Conservation (phyloP, 1,140 invertebrate genomes). For the Harpegnathos saltator region DNA sequence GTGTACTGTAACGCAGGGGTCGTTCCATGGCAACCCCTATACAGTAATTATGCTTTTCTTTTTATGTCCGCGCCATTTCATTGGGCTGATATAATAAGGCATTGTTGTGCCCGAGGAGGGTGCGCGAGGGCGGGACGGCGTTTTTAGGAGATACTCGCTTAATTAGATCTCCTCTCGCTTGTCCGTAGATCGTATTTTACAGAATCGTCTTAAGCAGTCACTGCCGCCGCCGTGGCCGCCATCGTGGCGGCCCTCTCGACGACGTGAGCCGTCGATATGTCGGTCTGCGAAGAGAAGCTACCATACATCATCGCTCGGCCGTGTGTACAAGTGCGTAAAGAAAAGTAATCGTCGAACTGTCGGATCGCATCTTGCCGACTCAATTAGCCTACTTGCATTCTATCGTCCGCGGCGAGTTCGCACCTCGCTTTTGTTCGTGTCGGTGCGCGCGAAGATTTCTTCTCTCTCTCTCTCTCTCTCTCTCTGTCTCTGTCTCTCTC, state of each 20-base stretch:
- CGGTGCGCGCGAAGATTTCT: background rate
- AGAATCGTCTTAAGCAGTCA: conserved; percentile 67
- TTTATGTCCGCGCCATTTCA: conserved; percentile 84
- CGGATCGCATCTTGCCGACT: background rate
- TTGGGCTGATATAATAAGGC: conserved; percentile 81
- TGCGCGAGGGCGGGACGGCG: conserved; percentile 47
- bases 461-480: no score
- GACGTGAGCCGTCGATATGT: conserved; percentile 43
- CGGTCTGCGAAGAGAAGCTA: background rate
- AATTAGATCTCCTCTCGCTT: conserved; percentile 72
- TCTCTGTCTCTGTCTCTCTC: no score
- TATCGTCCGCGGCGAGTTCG: background rate
- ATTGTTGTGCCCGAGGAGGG: conserved; percentile 70
- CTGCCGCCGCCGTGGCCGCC: background rate
- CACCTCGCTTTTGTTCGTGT: conserved; percentile 1
- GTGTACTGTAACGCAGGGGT: conserved; percentile 80
- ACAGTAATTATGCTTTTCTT: conserved; percentile 85
- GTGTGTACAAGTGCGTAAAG: background rate
- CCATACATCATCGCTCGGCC: background rate
- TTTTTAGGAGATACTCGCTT: conserved; percentile 74
- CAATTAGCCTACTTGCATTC: conserved; percentile 44
- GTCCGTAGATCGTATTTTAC: conserved; percentile 65
- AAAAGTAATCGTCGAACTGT: conserved; percentile 11
- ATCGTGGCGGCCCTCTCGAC: conserved; percentile 9
- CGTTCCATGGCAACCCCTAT: conserved; percentile 82